Percentiles rank a stretch among this genome's conserved stretches.
These are phyloP conservation scores for Allacma fusca DNA, from an alignment of 2,888 invertebrate genomes.

Conservation along the genomic window DNA sequence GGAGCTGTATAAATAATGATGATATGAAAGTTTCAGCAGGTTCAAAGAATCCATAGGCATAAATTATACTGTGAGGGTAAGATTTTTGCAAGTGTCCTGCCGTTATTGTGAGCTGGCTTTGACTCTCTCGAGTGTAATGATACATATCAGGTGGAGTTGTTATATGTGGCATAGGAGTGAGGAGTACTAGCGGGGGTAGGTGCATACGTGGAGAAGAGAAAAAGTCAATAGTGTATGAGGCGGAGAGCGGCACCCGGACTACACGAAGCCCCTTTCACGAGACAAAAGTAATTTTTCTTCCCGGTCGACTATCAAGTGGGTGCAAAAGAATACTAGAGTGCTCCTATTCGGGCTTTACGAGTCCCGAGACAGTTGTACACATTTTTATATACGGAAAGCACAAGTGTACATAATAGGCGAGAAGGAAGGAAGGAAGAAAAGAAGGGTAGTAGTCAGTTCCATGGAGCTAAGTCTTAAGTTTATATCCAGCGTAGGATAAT, in stretches of 20 bases:
- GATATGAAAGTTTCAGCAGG: slow-evolving; percentile 7
- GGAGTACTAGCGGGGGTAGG: background rate
- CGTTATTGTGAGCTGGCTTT: background rate
- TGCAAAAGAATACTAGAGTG: slow-evolving; percentile 53
- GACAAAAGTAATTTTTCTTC: slow-evolving; percentile 53
- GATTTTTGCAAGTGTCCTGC: slow-evolving; percentile 25
- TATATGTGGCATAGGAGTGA: background rate
- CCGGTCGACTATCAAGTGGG: slow-evolving; percentile 52
- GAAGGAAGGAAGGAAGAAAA: background rate
- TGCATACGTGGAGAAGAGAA: background rate
- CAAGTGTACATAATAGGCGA: slow-evolving; percentile 41
- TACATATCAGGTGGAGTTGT: too few relatives aligned
- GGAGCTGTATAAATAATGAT: background rate
- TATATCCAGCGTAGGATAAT: slow-evolving; percentile 28
- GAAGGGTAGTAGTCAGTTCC: slow-evolving; percentile 10
- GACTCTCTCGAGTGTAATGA: background rate
- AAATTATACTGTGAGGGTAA: background rate
- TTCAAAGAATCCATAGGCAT: background rate
- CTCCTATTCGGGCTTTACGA: slow-evolving; percentile 55
- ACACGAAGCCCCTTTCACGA: slow-evolving; percentile 19
- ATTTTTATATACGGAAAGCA: slow-evolving; percentile 48
- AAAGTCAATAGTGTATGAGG: slow-evolving; percentile 51
- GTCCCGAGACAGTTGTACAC: slow-evolving; percentile 59
- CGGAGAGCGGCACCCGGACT: slow-evolving; percentile 25
- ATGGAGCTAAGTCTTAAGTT: slow-evolving; percentile 25